phyloP scores from a whole-genome alignment of 2,888 invertebrate genomes.

The Heteromyza rotundicornis region DNA sequence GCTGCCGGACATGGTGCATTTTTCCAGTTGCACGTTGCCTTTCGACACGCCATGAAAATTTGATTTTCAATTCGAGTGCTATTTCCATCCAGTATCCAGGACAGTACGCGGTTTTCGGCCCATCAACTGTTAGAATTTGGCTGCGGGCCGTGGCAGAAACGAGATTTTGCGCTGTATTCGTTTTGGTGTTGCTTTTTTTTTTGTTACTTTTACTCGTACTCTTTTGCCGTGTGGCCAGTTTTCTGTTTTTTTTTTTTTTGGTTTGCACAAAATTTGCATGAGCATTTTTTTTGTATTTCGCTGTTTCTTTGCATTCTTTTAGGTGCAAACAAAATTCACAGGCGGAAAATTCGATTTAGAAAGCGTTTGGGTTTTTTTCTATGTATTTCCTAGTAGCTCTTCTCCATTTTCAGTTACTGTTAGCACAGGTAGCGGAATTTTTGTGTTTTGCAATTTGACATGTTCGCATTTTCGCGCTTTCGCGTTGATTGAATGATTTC shows the following conservation, averaged over 20 bases:
- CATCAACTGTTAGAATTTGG: neutral
- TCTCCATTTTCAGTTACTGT: no score
- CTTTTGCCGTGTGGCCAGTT: neutral
- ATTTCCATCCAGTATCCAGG: neutral
- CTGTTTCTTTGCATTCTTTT: neutral
- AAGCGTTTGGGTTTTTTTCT: no score
- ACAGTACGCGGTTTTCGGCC: slow-evolving; percentile 1
- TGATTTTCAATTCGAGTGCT: slow-evolving; percentile 7
- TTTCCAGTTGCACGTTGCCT: neutral
- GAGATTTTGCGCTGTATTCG: no score
- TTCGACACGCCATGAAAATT: slow-evolving; percentile 8
- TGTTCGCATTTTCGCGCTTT: neutral
- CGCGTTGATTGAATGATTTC: neutral
- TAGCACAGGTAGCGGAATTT: no score
- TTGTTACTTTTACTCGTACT: no score
- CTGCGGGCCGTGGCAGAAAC: neutral
- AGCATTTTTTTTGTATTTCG: neutral
- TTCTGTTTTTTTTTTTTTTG: slow-evolving; percentile 15
- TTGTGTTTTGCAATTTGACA: neutral
- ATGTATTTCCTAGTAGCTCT: no score
- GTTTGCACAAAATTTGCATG: slow-evolving; percentile 21
- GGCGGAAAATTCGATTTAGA: neutral
- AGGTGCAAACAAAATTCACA: neutral
- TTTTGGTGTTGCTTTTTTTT: no score
- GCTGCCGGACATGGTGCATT: no score